A percentile compares a stretch with the other conserved stretches of the same genome.
Conservation (phyloP, 2,113 vertebrate genomes). For the Diphyllodes magnificus region DNA sequence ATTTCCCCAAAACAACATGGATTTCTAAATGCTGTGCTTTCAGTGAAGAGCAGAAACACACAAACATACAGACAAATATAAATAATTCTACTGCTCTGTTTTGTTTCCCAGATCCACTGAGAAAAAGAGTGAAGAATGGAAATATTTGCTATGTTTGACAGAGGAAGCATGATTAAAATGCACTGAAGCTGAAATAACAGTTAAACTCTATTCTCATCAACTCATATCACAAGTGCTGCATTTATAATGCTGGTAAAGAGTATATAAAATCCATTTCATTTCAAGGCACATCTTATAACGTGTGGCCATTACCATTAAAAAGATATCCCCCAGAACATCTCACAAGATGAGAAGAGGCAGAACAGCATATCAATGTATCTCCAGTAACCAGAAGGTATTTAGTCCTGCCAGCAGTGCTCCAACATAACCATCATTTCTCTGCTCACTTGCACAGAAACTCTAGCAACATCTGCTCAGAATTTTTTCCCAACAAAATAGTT, state of each 20-base stretch:
- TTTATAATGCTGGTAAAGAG: slow-evolving; percentile 1
- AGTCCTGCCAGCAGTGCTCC: background rate
- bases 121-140: slow-evolving; percentile 43
- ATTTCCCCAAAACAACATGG: background rate
- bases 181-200: slow-evolving; percentile 61
- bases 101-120: background rate
- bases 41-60: slow-evolving; percentile 1
- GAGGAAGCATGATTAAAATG: slow-evolving; percentile 66
- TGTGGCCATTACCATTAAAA: slow-evolving; percentile 21
- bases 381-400: background rate
- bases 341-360: background rate
- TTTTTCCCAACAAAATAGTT: background rate
- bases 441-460: background rate
- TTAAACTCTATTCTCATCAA: slow-evolving; percentile 8
- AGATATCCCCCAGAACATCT: background rate
- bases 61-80: background rate
- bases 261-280: slow-evolving; percentile 32
- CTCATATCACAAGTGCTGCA: background rate
- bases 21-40: background rate
- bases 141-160: slow-evolving; percentile 25
- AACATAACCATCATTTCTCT: background rate
- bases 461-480: background rate
- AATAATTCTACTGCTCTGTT: background rate
- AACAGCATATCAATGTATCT: background rate
- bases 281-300: background rate